Percentiles rank a stretch among this genome's conserved stretches.
These are phyloP conservation scores for Macropus fuliginosus DNA, from an alignment of 2,797 vertebrate genomes.

Conservation along the genomic window DNA sequence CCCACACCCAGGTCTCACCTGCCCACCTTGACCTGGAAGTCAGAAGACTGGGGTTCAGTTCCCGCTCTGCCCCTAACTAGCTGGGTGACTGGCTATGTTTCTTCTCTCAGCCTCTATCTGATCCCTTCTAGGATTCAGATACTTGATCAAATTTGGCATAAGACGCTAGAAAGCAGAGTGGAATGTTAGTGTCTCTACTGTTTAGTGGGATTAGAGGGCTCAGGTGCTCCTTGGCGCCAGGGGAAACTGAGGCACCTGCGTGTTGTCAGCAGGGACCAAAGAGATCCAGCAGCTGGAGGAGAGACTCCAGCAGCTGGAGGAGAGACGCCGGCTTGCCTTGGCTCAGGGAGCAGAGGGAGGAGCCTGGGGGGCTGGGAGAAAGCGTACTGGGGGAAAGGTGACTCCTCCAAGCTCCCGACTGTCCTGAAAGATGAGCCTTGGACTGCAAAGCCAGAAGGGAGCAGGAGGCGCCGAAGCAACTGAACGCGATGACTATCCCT, in stretches of 20 bases:
- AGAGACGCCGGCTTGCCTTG: neutral
- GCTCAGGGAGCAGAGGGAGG: fast-evolving
- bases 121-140: neutral
- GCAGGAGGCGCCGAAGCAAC: neutral
- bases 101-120: constrained; percentile 5
- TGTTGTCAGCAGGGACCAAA: neutral
- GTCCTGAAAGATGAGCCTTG: constrained; percentile 55
- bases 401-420: neutral
- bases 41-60: neutral
- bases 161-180: neutral
- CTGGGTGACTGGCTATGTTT: neutral
- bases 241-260: neutral
- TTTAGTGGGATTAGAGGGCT: neutral
- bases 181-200: neutral
- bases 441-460: neutral
- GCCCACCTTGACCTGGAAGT: neutral
- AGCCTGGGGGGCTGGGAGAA: neutral
- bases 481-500: too few species aligned
- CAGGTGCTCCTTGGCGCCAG: neutral
- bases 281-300: neutral
- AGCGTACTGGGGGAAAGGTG: too few species aligned
- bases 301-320: neutral
- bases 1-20: neutral
- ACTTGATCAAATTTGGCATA: neutral
- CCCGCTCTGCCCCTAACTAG: neutral